phyloP scores from a whole-genome alignment of 2,888 invertebrate species.

The Drosophila incognita region DNA sequence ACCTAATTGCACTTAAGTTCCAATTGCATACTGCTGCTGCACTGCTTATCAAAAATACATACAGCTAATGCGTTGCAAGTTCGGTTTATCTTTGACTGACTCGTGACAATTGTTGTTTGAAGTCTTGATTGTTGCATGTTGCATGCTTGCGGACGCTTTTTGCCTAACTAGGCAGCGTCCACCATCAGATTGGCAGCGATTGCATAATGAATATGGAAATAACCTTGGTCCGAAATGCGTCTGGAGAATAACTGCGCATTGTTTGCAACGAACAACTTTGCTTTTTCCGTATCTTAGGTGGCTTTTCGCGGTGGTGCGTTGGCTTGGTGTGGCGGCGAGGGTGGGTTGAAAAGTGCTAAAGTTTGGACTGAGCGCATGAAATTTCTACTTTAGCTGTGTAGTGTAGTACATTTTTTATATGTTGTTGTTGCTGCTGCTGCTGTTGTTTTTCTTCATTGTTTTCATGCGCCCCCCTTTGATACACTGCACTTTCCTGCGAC shows the following conservation, averaged over 20 bases:
- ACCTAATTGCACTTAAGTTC: conserved; percentile 54
- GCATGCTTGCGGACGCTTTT: conserved; percentile 1
- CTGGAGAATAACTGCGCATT: conserved; percentile 76
- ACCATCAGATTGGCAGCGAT: conserved; percentile 47
- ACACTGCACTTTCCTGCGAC: conserved; percentile 1
- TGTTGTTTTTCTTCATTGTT: conserved; percentile 27
- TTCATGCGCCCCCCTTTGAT: conserved; percentile 3
- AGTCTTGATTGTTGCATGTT: conserved; percentile 32
- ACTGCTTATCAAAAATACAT: conserved; percentile 47
- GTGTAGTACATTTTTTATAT: conserved; percentile 47
- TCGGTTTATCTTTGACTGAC: conserved; percentile 29
- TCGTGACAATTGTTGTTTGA: conserved; percentile 21
- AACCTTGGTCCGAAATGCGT: conserved; percentile 75
- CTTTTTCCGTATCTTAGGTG: conserved; percentile 55
- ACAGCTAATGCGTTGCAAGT: conserved; percentile 18
- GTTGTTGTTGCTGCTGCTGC: conserved; percentile 17
- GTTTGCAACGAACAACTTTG: conserved; percentile 75
- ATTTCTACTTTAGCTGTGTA: conserved; percentile 74
- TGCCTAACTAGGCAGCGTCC: not conserved
- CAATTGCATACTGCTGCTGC: conserved; percentile 19
- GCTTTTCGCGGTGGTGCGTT: conserved; percentile 26
- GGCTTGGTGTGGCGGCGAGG: not conserved
- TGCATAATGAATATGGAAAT: conserved; percentile 71
- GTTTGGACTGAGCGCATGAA: conserved; percentile 74
- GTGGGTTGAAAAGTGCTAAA: conserved; percentile 67